Conservation (phyloP, 2,797 vertebrate species). For the Argyrosomus regius region DNA sequence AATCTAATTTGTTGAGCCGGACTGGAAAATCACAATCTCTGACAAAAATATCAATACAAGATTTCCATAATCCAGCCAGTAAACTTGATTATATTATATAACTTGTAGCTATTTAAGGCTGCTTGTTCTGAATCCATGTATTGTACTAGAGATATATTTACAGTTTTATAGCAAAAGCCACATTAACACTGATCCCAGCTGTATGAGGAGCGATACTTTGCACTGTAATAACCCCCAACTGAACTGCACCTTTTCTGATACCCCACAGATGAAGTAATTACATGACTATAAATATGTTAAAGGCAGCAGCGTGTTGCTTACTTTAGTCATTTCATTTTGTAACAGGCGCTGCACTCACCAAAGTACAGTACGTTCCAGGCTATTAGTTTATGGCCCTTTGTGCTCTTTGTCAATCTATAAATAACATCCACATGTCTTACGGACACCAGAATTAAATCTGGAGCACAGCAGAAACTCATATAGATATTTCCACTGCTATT, state of each 20-base stretch:
- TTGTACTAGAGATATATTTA: slow-evolving; percentile 11
- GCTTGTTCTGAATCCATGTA: slow-evolving; percentile 12
- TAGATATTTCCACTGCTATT: background rate
- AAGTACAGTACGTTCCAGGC: slow-evolving; percentile 27
- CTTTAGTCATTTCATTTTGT: slow-evolving; percentile 34
- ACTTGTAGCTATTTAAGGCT: slow-evolving; percentile 35
- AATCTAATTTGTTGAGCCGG: slow-evolving; percentile 28
- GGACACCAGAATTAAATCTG: slow-evolving; percentile 15
- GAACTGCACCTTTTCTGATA: slow-evolving; percentile 24
- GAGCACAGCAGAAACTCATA: background rate
- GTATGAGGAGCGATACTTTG: slow-evolving; percentile 22
- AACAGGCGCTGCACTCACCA: slow-evolving; percentile 1
- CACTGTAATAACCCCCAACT: slow-evolving; percentile 1
- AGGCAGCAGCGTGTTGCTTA: slow-evolving; percentile 20
- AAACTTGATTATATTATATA: slow-evolving; percentile 47
- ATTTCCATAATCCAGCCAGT: slow-evolving; percentile 22
- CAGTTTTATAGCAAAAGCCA: slow-evolving; percentile 34
- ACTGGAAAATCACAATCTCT: slow-evolving; percentile 28
- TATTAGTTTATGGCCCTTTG: slow-evolving; percentile 35
- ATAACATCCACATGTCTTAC: slow-evolving; percentile 24
- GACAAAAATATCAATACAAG: slow-evolving; percentile 28
- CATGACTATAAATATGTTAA: slow-evolving; percentile 36
- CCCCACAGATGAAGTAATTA: slow-evolving; percentile 36
- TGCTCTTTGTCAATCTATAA: slow-evolving; percentile 35
- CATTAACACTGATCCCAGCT: slow-evolving; percentile 9